Base-by-base conservation (phyloP, 2,113 vertebrate genomes). In the Xiphias gladius region DNA sequence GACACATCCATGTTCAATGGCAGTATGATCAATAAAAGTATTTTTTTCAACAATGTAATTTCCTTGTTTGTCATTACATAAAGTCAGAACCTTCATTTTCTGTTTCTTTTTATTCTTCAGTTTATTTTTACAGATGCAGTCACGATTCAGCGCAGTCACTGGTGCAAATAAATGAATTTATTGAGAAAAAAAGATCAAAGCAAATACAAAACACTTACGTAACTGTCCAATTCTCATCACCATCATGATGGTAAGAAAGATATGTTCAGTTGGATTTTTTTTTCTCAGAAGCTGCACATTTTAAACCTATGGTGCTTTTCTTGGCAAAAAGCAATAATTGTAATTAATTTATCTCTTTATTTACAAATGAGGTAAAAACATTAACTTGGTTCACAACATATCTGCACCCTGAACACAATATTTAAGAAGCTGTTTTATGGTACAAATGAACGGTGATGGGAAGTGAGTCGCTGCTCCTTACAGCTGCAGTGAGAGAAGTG, bases 321-420 rank as follows among this genome's bases (percentile, higher is more conserved):
- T 82, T 16, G 62, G 88, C 80, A 89, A 87, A 90, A 88, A 90
- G 84, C 78, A 80, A 85, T 79, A 86, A 28, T 61, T 50, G 66
- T 69, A 52, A 74, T 84, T 81, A 22, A 80, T 84, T 64, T 64
- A 80, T 84, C 88, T 93, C 85, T 86, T 73, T 93, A 94, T 95
- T 91, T 95, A 96, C 94, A 95, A 93, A 94, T 90, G 88, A 94
- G 92, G 94, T 95, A 94, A 94, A 94, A 95, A 93, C 90, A 93
- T 89, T 72, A 76, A 87, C 67, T 90, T 84, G 87, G 80, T 82
- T 93, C 92, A 95, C 93, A 86, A 92, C 87, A 93, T 90, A 91
- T 93, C 83, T 89, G 93, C 90, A 94, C 86, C 86, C 88, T 66
- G 82, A 90, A 94, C 89, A 94, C 90, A 93, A 94, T 86, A 90